Percentiles rank a stretch among this genome's conserved stretches.
phyloP scores from a whole-genome alignment of 2,113 vertebrate genomes.

The Pardalotus punctatus region DNA sequence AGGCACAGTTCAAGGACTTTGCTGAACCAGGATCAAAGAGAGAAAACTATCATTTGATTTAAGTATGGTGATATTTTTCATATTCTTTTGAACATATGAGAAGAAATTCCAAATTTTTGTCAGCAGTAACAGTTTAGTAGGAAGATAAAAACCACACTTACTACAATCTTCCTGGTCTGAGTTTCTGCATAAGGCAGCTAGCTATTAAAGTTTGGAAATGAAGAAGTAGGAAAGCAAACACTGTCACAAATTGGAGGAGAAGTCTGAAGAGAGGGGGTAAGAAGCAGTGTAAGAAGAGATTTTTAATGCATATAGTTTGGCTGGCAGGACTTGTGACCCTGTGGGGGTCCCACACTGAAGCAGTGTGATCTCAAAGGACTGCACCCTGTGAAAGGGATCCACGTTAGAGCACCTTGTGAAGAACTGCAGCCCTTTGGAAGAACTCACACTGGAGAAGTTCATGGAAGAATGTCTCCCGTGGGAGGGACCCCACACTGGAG shows the following conservation, averaged over 20 bases:
- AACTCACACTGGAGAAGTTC: background rate
- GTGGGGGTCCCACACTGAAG: accelerated
- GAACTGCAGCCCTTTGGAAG: background rate
- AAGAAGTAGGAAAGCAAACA: background rate
- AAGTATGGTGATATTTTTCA: background rate
- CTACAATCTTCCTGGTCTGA: background rate
- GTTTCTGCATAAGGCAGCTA: background rate
- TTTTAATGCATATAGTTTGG: background rate
- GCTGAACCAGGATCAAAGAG: background rate
- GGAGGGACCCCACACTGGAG: accelerated
- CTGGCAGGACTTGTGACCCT: background rate
- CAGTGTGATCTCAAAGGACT: background rate
- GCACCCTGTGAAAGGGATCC: background rate
- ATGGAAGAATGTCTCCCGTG: background rate
- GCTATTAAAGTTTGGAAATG: background rate
- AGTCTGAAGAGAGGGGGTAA: background rate
- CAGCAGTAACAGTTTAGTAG: background rate
- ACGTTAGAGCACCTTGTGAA: accelerated
- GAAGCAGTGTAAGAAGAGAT: background rate
- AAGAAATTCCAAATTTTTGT: background rate
- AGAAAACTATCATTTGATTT: background rate
- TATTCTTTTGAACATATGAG: background rate
- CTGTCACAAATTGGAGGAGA: background rate
- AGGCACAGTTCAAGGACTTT: background rate
- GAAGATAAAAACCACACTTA: background rate